Base-by-base conservation (phyloP, 2,113 vertebrate genomes). In the Misgurnus mizolepis region DNA sequence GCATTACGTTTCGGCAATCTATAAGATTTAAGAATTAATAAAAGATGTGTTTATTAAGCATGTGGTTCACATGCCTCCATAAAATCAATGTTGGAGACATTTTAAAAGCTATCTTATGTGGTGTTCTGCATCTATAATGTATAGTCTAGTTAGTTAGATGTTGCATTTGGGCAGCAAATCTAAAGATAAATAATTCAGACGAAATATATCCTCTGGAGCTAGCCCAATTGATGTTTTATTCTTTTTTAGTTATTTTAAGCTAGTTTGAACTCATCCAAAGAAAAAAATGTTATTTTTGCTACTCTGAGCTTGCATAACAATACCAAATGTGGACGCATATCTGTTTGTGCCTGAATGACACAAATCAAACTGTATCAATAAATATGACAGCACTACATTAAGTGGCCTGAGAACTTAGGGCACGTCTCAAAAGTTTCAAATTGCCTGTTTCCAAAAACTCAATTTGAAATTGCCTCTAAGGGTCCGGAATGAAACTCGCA, bases 361-460 rank as follows among this genome's bases (percentile, higher is more conserved):
- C 60, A 66, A 66, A 74, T 80, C 22, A 0, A 34, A 34, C 27
- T 34, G 27, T 27, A 65, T 74, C 64, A 18, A 47, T 60, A 65
- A 2, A 34, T 60, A 67, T 39, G 64, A 74, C 75, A 27, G 22
- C 12, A 64, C 47, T 43, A 50, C 18, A 39, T 70, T 41, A 55
- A 8, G 34, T 45, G 66, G 62, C 53, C 4, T 1, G 7, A 6
- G 7, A 67, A 77, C 61, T 85, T 66, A 73, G 22, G 64, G 22
- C 67, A 68, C 15, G 83, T 83, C 85, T 87, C 74, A 78, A 87
- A 81, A 83, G 78, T 83, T 76, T 87, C 75, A 74, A 76, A 81
- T 87, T 86, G 90, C 80, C 85, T 76, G 88, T 89, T 86, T 72
- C 82, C 53, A 82, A 83, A 84, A 89, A 89, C 88, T 90, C 84